Percentiles rank a stretch among this genome's conserved stretches.
phyloP scores from a whole-genome alignment of 37 sponge, comb jelly and placozoan genomes.

The Chondrilla cf. caribensis region DNA sequence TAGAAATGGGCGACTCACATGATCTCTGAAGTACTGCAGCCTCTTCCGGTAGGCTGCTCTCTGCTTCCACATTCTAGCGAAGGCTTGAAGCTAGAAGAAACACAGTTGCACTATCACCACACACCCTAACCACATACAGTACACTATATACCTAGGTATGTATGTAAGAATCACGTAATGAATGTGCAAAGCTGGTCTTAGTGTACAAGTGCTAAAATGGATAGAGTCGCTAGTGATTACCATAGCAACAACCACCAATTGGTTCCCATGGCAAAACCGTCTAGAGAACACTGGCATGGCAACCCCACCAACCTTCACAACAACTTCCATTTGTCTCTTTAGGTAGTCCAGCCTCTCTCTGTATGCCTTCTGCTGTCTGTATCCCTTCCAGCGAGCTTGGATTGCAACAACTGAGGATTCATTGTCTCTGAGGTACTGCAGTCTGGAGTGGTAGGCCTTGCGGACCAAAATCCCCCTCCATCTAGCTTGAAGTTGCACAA shows the following conservation, averaged over 20 bases:
- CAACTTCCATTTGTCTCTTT: conserved; percentile 51
- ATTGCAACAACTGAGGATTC: conserved; percentile 41
- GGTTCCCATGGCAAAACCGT: too few relatives aligned
- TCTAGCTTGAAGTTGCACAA: conserved; percentile 76
- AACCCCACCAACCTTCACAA: conserved; percentile 56
- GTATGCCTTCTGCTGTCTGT: conserved; percentile 62
- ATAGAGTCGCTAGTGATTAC: too few relatives aligned
- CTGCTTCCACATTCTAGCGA: conserved; percentile 59
- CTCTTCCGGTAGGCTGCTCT: conserved; percentile 46
- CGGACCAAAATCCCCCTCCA: conserved; percentile 76
- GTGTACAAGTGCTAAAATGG: too few relatives aligned
- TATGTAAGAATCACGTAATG: too few relatives aligned
- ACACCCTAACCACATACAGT: background rate
- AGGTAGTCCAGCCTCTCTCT: conserved; percentile 75
- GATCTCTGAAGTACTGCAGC: conserved; percentile 46
- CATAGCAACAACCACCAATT: too few relatives aligned
- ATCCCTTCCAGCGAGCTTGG: conserved; percentile 75
- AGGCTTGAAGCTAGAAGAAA: conserved; percentile 55
- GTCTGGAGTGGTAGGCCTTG: conserved; percentile 46
- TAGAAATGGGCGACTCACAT: conserved; percentile 71
- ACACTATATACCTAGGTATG: too few relatives aligned
- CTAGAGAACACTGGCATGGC: too few relatives aligned
- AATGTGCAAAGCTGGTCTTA: too few relatives aligned
- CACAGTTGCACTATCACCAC: background rate
- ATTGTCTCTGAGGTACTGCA: conserved; percentile 64